Evolutionary conservation across 2,888 invertebrate genomes (phyloP).

Genomic region (Cristatella mucedo): DNA sequence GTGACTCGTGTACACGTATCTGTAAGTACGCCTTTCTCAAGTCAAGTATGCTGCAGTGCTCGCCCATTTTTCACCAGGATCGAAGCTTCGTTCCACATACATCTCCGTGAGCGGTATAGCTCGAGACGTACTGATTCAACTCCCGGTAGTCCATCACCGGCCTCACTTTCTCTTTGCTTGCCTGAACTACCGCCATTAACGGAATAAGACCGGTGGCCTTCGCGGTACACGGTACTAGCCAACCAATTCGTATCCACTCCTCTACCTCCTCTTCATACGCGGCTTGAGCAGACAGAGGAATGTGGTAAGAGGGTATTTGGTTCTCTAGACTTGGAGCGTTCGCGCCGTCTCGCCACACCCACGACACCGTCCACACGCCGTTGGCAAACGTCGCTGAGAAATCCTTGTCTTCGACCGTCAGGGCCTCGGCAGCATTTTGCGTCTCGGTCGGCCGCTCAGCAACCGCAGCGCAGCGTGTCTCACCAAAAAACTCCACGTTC

Average conservation of each 20-base stretch:
- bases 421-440: too few relatives aligned
- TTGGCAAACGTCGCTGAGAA: constrained; percentile 2
- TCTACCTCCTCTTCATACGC: neutral
- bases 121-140: constrained; percentile 6
- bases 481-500: too few relatives aligned
- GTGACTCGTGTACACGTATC: constrained; percentile 1
- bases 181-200: constrained; percentile 9
- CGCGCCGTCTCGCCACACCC: neutral
- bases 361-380: constrained; percentile 1
- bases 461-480: too few relatives aligned
- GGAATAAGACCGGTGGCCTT: constrained; percentile 8
- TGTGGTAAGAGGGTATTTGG: neutral
- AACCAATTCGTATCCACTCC: neutral
- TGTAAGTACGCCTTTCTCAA: constrained; percentile 10
- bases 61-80: constrained; percentile 6
- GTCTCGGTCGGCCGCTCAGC: too few relatives aligned
- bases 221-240: too few relatives aligned
- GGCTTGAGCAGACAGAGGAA: neutral
- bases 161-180: constrained; percentile 8
- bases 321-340: constrained; percentile 1
- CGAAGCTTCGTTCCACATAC: constrained; percentile 8
- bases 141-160: constrained; percentile 10
- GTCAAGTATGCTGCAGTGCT: constrained; percentile 8
- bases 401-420: constrained; percentile 3
- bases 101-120: constrained; percentile 1